Evolutionary conservation across 2,888 invertebrate species (phyloP), one percentile per base, ranked within the genome.

Genomic region (Stenotaenia linearis): DNA sequence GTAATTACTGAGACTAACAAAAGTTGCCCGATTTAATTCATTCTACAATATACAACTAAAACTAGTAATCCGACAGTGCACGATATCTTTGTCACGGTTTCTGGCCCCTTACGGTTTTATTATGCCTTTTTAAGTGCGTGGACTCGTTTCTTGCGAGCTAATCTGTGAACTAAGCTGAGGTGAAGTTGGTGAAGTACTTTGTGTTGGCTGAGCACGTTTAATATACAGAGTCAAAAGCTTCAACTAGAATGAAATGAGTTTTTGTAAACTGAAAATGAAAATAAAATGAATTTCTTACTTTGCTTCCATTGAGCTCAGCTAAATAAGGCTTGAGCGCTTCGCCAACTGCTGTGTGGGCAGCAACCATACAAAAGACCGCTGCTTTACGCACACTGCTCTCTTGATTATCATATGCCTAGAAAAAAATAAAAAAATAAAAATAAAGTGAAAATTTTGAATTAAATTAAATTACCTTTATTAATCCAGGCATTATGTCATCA

Each of bases 351-450:
- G 93, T 90, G 84, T 98, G 95, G 84, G 98, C 90, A 75, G 96
- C 94, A 4, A 98, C 98, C 91, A 98, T 95, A 85, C 97, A 97
- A 88, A 98, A 97, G 21, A 98, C 96, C 12, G 96, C 95, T 83
- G 97, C 96, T 86, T 98, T 98, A 77, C 98, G 90, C 30, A 98
- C 96, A 82, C 94, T 92, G 79, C 96, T 96, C 87, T 97, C 95
- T 79, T 90, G 89, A 86, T 97, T 94, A 86, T 98, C 97, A 79
- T 97, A 96, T 82, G 96, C 91, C 92, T 96, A 88, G 21, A 86
- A 85, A 84, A 80, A 83, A 81, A 79, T 35, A 78, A 80, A 81
- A 77, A 74, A 75, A 75, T 30, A 50, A 76, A 76, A 77, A 76
- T 4, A 15, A 12, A n/a, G 30, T 35, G 30, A 30, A 76, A 12